These are phyloP conservation scores for Bos javanicus DNA, from an alignment of 2,113 vertebrate genomes.

Conservation along the genomic window DNA sequence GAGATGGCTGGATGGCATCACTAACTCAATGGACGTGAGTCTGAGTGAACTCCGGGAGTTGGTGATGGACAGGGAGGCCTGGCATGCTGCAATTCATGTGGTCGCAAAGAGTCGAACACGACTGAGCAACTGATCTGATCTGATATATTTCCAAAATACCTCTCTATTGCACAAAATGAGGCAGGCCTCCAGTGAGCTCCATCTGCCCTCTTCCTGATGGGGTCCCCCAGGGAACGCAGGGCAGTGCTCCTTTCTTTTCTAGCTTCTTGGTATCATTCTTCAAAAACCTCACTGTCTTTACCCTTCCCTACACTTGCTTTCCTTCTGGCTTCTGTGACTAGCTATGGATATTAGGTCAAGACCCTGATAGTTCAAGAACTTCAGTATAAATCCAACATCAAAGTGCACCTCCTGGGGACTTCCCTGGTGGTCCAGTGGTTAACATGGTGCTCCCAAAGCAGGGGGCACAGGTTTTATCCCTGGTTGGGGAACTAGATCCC, in stretches of 20 bases:
- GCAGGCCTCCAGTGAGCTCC: background rate
- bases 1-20: no score
- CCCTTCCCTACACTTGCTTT: background rate
- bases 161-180: background rate
- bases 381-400: background rate
- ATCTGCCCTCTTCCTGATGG: background rate
- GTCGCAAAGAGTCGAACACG: no score
- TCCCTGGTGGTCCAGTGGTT: background rate
- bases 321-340: background rate
- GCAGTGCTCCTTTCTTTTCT: background rate
- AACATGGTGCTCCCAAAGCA: background rate
- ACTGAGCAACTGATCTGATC: no score
- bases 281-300: background rate
- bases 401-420: background rate
- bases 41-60: no score
- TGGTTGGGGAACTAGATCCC: background rate
- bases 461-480: background rate
- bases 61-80: no score
- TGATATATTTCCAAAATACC: background rate
- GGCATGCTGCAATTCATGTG: no score
- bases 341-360: background rate
- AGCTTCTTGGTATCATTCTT: background rate
- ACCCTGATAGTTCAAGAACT: background rate
- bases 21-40: no score
- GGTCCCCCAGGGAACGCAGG: background rate